These are phyloP conservation scores for Moxostoma hubbsi DNA, from an alignment of 2,797 vertebrate species.

Conservation along the genomic window DNA sequence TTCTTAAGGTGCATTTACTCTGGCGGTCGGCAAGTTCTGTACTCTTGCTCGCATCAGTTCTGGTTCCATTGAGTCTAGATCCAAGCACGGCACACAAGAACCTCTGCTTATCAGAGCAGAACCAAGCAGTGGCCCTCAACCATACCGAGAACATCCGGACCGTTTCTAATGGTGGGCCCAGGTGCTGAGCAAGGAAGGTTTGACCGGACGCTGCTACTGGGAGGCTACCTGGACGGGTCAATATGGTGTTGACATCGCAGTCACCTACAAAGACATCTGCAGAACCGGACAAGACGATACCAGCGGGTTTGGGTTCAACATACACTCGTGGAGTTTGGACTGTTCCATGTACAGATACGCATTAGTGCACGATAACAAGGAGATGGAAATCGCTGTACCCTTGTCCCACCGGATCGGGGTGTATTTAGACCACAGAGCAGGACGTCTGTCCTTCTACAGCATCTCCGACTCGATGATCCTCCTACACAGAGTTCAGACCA, in stretches of 20 bases:
- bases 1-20: no score
- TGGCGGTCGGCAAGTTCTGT: no score
- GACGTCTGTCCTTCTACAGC: slow-evolving; percentile 65
- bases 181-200: slow-evolving; percentile 57
- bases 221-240: slow-evolving; percentile 53
- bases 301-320: slow-evolving; percentile 60
- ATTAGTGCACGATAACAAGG: slow-evolving; percentile 57
- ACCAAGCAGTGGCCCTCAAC: slow-evolving; percentile 48
- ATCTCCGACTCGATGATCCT: slow-evolving; percentile 45
- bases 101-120: slow-evolving; percentile 49
- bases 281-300: slow-evolving; percentile 49
- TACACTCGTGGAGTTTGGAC: slow-evolving; percentile 65
- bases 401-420: slow-evolving; percentile 58
- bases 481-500: slow-evolving; percentile 62
- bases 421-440: slow-evolving; percentile 54
- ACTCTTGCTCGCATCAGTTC: slow-evolving; percentile 46
- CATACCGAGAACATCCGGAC: slow-evolving; percentile 53
- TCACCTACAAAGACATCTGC: slow-evolving; percentile 56
- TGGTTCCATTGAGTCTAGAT: slow-evolving; percentile 57
- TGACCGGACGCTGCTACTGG: slow-evolving; percentile 62
- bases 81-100: slow-evolving; percentile 56
- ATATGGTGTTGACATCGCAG: slow-evolving; percentile 48
- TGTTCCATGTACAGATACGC: slow-evolving; percentile 28
- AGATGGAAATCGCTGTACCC: slow-evolving; percentile 48
- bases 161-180: slow-evolving; percentile 62